Conservation (phyloP, 2,888 invertebrate genomes). For the Scaptomyza reducta region DNA sequence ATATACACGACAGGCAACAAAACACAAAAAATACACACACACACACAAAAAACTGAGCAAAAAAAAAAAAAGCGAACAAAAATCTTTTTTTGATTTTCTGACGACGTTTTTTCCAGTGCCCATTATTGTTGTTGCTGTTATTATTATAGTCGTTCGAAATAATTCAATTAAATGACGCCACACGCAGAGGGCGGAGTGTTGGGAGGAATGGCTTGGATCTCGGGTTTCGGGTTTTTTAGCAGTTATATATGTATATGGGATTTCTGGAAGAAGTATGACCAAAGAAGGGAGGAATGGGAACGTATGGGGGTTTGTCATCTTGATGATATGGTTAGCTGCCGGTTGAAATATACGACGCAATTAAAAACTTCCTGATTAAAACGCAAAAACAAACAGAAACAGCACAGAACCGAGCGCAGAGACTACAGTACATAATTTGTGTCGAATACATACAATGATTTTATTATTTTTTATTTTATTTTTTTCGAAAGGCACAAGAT, state of each 20-base stretch:
- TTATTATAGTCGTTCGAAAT: slow-evolving; percentile 69
- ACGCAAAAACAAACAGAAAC: slow-evolving; percentile 54
- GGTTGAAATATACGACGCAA: slow-evolving; percentile 73
- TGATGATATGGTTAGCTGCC: slow-evolving; percentile 65
- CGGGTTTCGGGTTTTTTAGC: slow-evolving; percentile 40
- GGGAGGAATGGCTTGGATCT: slow-evolving; percentile 37
- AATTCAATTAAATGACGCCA: slow-evolving; percentile 77
- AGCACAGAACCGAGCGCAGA: slow-evolving; percentile 6
- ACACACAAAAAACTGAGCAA: slow-evolving; percentile 38
- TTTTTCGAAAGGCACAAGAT: slow-evolving; percentile 45
- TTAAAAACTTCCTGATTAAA: slow-evolving; percentile 77
- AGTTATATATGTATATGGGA: slow-evolving; percentile 8
- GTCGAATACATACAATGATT: slow-evolving; percentile 43
- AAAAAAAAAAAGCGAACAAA: slow-evolving; percentile 31
- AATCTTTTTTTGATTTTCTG: slow-evolving; percentile 66
- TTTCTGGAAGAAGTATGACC: neutral
- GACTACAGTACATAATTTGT: slow-evolving; percentile 28
- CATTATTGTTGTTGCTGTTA: slow-evolving; percentile 37
- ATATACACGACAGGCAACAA: slow-evolving; percentile 61
- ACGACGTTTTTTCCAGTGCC: slow-evolving; percentile 50
- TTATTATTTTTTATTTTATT: neutral
- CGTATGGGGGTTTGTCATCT: slow-evolving; percentile 20
- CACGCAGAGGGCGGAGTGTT: slow-evolving; percentile 49
- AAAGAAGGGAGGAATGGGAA: neutral
- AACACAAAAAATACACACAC: slow-evolving; percentile 19